Evolutionary conservation across 2,797 vertebrate species (phyloP), one percentile per base, ranked within the genome.

Genomic region (Nannoperca australis): DNA sequence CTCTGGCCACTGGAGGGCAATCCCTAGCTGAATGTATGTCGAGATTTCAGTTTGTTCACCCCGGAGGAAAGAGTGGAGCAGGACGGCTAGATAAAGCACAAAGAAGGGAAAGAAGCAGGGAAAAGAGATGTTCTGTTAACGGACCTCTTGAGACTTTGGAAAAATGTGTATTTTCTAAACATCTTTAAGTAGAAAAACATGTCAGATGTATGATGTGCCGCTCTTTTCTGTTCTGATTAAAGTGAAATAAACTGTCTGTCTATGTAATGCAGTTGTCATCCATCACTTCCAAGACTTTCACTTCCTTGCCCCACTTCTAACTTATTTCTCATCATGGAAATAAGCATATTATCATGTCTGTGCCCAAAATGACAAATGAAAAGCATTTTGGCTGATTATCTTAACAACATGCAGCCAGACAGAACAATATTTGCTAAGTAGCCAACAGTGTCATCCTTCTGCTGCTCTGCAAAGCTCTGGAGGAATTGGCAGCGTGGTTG

Each of bases 1-100:
- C 51, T 78, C n/a, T 88, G 88, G 34, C 94, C 93, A 93, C 93
- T 93, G 93, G 93, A 92, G 94, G 94, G 92, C 93, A 93, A 92
- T 90, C 91, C 87, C 75, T 83, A 70, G 77, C 91, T 61, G 61
- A 62, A 77, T 82, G 66, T 18, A 79, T 32, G 14, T 27, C 3
- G 18, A 51, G 15, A 20, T 40, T 64, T 66, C 9, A 79, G 32
- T 44, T 30, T 47, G 50, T 72, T 18, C 20, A 32, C 11, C 22
- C 15, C 10, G 63, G 18, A 14, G 12, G 18, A 68, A 11, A 34
- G 32, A 51, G 20, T 7, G 30, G 5, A 49, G 54, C 18, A 38
- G 24, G 30, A 62, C 2, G 9, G 60, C 18, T 4, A 53, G 40
- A 44, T 44, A 7, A 11, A 54, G 8, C 24, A 27, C 22, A 58